Conservation (phyloP, 2,888 invertebrate genomes). For the Amphipyra berbera region DNA sequence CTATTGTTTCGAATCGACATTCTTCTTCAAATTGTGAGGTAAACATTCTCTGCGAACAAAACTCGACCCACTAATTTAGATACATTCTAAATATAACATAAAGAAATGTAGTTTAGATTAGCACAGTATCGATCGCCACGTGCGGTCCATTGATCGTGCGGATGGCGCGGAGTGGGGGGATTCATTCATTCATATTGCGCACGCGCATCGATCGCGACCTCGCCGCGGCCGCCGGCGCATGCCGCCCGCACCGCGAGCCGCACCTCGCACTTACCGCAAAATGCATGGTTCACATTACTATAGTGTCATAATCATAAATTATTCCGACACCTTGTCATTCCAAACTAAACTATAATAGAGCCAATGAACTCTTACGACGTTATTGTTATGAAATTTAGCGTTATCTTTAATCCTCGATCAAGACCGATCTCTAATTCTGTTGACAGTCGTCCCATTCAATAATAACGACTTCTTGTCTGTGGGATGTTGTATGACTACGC, state of each 20-base stretch:
- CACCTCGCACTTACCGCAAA: slow-evolving; percentile 65
- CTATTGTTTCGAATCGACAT: slow-evolving; percentile 25
- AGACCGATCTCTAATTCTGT: slow-evolving; percentile 64
- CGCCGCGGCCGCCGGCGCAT: slow-evolving; percentile 62
- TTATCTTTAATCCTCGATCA: slow-evolving; percentile 67
- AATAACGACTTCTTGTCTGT: slow-evolving; percentile 69
- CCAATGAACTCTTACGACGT: slow-evolving; percentile 71
- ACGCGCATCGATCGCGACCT: slow-evolving; percentile 75
- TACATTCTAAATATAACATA: slow-evolving; percentile 41
- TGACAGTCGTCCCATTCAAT: slow-evolving; percentile 68
- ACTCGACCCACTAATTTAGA: slow-evolving; percentile 36
- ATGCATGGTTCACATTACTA: slow-evolving; percentile 69
- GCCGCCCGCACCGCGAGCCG: slow-evolving; percentile 56
- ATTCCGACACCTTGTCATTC: slow-evolving; percentile 68
- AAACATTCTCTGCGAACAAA: slow-evolving; percentile 23
- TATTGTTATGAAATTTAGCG: slow-evolving; percentile 70
- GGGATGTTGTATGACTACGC: slow-evolving; percentile 68
- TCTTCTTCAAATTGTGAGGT: background rate
- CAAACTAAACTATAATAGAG: slow-evolving; percentile 61
- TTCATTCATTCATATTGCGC: slow-evolving; percentile 85
- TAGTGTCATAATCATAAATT: slow-evolving; percentile 76
- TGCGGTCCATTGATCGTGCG: slow-evolving; percentile 82
- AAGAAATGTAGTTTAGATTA: slow-evolving; percentile 60
- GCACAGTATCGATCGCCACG: slow-evolving; percentile 79
- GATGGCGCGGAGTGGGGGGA: slow-evolving; percentile 71